These are phyloP conservation scores for Volucella bombylans DNA, from an alignment of 2,888 invertebrate genomes.

Conservation along the genomic window DNA sequence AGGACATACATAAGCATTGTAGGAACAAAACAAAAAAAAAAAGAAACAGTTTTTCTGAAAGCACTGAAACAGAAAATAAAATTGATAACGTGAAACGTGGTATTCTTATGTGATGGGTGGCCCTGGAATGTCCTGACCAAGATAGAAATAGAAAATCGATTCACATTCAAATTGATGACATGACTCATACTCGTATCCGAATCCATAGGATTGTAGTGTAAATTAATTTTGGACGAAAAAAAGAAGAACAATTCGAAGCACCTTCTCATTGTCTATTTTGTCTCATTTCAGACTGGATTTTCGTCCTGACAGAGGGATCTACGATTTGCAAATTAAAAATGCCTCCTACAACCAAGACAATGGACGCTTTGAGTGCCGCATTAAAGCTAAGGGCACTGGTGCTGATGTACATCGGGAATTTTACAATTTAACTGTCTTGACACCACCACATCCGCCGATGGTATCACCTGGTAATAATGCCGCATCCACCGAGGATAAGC, in stretches of 20 bases:
- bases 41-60: slow-evolving; percentile 9
- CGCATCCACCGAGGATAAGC: slow-evolving; percentile 91
- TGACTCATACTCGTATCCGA: slow-evolving; percentile 8
- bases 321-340: slow-evolving; percentile 94
- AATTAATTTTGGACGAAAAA: slow-evolving; percentile 43
- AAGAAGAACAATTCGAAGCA: not conserved
- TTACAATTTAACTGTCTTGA: slow-evolving; percentile 92
- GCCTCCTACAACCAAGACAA: slow-evolving; percentile 95
- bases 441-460: slow-evolving; percentile 91
- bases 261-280: slow-evolving; percentile 32
- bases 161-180: slow-evolving; percentile 49
- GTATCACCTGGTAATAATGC: slow-evolving; percentile 90
- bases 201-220: slow-evolving; percentile 19
- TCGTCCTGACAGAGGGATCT: slow-evolving; percentile 90
- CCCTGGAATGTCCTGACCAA: no score
- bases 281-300: slow-evolving; percentile 87
- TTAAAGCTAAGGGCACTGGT: slow-evolving; percentile 92
- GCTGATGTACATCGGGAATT: slow-evolving; percentile 92
- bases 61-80: slow-evolving; percentile 56
- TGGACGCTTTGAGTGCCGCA: slow-evolving; percentile 94
- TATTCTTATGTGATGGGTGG: no score
- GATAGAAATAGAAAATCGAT: slow-evolving; percentile 28
- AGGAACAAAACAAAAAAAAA: not conserved
- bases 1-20: not conserved
- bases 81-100: slow-evolving; percentile 66